Base-by-base conservation (phyloP, 2,797 vertebrate species). In the Hydrocynus forskahlii region DNA sequence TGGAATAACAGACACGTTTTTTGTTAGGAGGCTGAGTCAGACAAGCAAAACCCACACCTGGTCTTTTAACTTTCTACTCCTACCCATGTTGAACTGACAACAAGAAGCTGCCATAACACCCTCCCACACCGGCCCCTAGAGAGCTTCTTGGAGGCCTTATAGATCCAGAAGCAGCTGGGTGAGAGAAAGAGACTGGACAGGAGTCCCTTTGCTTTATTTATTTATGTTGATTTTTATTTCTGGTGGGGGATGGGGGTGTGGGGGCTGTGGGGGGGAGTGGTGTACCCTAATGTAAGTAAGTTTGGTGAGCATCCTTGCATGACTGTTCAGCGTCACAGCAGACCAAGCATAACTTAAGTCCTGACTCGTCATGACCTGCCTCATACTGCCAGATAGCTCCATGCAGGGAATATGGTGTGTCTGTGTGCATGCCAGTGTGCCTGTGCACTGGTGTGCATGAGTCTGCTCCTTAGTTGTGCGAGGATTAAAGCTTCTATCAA, bases 271-370 rank as follows among this genome's bases (percentile, higher is more conserved):
- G 2, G 21, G 43, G 43, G 43, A 50, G 67, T 25, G 38, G 25
- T n/a, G 17, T 17, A 5, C 43, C 1, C 38, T 62, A 50, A 35
- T 78, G 57, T 79, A 70, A 48, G 64, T 50, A 64, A 48, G 75
- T 74, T 73, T 54, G 55, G 62, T 45, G 55, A 80, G 77, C 62
- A 59, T 38, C 70, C 64, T 76, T 21, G 73, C 70, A 68, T 74
- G 76, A 52, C 69, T 68, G 45, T 55, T 75, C 48, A 54, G 52
- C 13, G 79, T 68, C 79, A 68, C 54, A 23, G 54, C 54, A 75
- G 29, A 69, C 25, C 55, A 57, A 80, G 68, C 82, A 75, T 82
- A 83, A 64, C 69, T 87, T 79, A 75, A 79, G 73, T 50, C 67
- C 14, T 17, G 55, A 74, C 75, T 79, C 60, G 76, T 70, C 79